These are phyloP conservation scores for Ceratothoa steindachneri DNA, from an alignment of 2,888 invertebrate genomes.

Conservation along the genomic window DNA sequence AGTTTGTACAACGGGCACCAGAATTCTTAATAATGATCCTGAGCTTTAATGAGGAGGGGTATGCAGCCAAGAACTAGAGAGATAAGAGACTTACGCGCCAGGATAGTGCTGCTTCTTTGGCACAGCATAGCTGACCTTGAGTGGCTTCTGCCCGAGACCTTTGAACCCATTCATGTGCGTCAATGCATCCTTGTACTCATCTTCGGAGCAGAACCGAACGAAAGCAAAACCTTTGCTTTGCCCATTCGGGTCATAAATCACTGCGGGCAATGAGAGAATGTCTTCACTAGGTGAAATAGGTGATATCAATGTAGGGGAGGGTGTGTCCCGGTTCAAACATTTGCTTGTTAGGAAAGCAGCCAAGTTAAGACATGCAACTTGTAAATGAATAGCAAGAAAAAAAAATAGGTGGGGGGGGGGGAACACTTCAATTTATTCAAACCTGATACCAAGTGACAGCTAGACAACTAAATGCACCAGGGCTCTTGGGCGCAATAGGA, in stretches of 20 bases:
- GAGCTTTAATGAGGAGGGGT: too few relatives aligned
- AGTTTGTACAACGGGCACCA: too few relatives aligned
- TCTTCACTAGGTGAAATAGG: neutral
- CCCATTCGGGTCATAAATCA: constrained; percentile 81
- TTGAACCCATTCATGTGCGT: constrained; percentile 89
- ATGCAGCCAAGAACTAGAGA: too few relatives aligned
- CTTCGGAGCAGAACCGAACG: constrained; percentile 87
- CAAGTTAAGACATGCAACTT: neutral
- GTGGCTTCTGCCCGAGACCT: constrained; percentile 78
- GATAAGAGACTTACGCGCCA: constrained; percentile 45
- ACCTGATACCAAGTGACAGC: too few relatives aligned
- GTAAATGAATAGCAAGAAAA: too few relatives aligned
- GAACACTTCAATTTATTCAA: too few relatives aligned
- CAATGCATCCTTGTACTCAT: constrained; percentile 86
- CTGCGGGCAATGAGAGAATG: constrained; percentile 55
- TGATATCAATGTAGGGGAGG: too few relatives aligned
- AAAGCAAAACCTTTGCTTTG: constrained; percentile 94
- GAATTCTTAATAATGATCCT: too few relatives aligned
- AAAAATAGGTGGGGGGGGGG: too few relatives aligned
- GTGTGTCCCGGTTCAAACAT: neutral
- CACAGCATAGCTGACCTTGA: constrained; percentile 88
- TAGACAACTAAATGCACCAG: too few relatives aligned
- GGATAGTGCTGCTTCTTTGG: constrained; percentile 56
- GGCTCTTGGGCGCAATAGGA: too few relatives aligned
- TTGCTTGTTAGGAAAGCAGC: neutral